Base-by-base conservation (phyloP, 37 sponge, comb jelly and placozoan genomes). In the Beroe forskalii region DNA sequence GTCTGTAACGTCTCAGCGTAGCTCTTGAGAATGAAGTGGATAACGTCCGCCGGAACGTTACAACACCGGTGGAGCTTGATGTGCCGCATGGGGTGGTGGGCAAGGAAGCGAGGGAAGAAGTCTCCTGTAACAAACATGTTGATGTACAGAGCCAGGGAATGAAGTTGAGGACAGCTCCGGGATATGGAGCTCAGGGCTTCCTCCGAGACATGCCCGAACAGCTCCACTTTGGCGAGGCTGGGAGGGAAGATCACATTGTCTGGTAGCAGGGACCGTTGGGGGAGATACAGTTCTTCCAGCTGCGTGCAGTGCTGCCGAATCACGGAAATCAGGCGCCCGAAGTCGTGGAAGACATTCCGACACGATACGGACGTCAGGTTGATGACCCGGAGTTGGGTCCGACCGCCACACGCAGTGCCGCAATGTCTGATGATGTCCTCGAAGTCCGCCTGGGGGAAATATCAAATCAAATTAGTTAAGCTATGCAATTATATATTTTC, bases 1-100 rank as follows among this genome's bases (percentile, higher is more conserved):
- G 72, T 36, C 38, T 69, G 6, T 35, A 69, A 17, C 9, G 72
- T 69, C 1, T 1, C 17, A 32, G 72, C 2, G 35, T 27, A 69
- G 72, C 32, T 31, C 19, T 35, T 69, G 17, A 69, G 72, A 9
- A 69, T 36, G 72, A 32, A 32, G 39, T 69, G 72, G 72, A 69
- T 27, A 17, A 32, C 32, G 28, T 32, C 38, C 14, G 72, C 19
- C 17, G 72, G 1, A 17, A 69, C 12, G 72, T 69, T 33, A 17
- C 38, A 32, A 17, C 72, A 69, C 19, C 72, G 36, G 38, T 36
- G 38, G 37, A 69, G 17, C 20, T 27, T 14, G 19, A 69, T 27
- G 19, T 36, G 28, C 39, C 32, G 28, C 32, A 69, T 12, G 6
- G 33, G 33, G 32, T 32, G 1, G 33, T 9, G 38, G 17, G 72